Evolutionary conservation across 2,113 vertebrate genomes (phyloP).

Genomic region (Myodes glareolus): DNA sequence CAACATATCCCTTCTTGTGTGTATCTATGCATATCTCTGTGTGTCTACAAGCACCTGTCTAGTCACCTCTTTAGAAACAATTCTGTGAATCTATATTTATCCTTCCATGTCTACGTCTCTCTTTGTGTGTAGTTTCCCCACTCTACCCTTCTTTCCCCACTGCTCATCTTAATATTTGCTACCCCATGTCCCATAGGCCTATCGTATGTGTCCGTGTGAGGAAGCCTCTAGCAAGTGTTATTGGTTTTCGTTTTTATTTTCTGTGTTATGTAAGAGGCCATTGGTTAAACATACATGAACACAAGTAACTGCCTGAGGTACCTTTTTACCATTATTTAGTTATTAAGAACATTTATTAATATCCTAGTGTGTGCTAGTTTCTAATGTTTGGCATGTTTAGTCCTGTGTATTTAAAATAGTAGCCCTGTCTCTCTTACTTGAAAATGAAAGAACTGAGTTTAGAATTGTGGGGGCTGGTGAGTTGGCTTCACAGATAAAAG

Average conservation of each 20-base stretch:
- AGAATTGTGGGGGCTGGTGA: neutral
- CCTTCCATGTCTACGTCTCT: rapidly evolving
- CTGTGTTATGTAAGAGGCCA: neutral
- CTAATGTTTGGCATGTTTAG: neutral
- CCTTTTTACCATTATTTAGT: neutral
- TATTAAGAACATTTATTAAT: neutral
- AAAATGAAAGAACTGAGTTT: neutral
- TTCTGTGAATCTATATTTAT: neutral
- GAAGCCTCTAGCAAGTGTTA: neutral
- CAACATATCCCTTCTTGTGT: no score
- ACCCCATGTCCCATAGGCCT: neutral
- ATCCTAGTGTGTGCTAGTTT: neutral
- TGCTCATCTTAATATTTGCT: neutral
- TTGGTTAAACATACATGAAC: slow-evolving; percentile 3
- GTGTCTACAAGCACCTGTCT: neutral
- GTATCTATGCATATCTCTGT: neutral
- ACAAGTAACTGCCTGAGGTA: neutral
- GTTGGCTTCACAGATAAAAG: neutral
- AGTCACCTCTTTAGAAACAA: neutral
- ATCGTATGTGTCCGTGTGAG: neutral
- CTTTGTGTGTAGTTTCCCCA: neutral
- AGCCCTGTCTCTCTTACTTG: neutral
- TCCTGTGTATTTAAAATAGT: neutral
- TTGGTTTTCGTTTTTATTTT: neutral
- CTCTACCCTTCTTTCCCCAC: neutral